Percentiles rank a stretch among this genome's conserved stretches.
Evolutionary conservation across 2,797 vertebrate genomes (phyloP).

Genomic region (Oryzias dopingdopingensis): DNA sequence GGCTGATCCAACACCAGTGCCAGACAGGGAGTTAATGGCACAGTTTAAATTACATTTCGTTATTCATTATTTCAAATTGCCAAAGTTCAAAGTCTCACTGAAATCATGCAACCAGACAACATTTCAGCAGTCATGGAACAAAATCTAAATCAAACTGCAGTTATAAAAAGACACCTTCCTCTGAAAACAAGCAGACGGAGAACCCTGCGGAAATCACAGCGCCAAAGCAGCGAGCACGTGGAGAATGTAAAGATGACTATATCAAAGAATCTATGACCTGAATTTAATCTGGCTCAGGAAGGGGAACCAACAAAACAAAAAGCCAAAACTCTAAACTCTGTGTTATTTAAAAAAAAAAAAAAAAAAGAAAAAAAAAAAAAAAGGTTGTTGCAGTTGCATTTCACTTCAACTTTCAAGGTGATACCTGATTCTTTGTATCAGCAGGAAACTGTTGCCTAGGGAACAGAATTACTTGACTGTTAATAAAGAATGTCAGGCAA

Average conservation of each 20-base stretch:
- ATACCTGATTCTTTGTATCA: conserved; percentile 72
- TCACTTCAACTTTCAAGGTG: conserved; percentile 73
- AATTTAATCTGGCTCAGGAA: conserved; percentile 20
- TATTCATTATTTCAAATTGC: conserved; percentile 12
- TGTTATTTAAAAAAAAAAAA: conserved; percentile 38
- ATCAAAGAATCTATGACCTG: conserved; percentile 33
- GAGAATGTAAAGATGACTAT: conserved; percentile 29
- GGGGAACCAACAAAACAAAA: conserved; percentile 24
- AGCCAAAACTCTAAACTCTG: conserved; percentile 31
- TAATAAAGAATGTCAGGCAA: conserved; percentile 78
- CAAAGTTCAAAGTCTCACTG: conserved; percentile 13
- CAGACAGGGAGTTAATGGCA: conserved; percentile 23
- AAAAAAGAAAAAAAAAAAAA: conserved; percentile 26
- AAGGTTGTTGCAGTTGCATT: conserved; percentile 17
- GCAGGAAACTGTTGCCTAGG: conserved; percentile 75
- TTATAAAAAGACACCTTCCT: conserved; percentile 15
- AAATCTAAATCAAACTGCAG: conserved; percentile 25
- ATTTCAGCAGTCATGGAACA: not conserved
- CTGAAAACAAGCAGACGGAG: conserved; percentile 1
- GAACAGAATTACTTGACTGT: conserved; percentile 76
- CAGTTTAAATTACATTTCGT: conserved; percentile 37
- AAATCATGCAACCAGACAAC: conserved; percentile 16
- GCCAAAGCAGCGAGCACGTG: conserved; percentile 14
- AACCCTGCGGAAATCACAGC: not conserved
- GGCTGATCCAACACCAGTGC: conserved; percentile 14